Base-by-base conservation (phyloP, 2,113 vertebrate species). In the Paedocypris sp. region DNA sequence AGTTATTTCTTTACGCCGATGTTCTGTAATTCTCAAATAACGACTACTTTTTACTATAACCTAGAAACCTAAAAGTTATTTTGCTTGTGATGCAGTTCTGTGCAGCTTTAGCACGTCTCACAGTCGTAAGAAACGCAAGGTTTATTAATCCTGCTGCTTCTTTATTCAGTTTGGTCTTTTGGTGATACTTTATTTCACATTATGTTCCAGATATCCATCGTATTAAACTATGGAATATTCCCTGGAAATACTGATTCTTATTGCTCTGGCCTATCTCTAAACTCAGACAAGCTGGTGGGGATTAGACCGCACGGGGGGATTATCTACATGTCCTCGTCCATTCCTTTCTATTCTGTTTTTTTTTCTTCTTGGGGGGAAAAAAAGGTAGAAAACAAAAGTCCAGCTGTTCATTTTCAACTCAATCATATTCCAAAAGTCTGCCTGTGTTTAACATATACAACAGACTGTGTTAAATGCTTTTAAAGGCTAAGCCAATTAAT, bases 131-230 rank as follows among this genome's bases (percentile, higher is more conserved):
- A 33, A 26, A 56, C 51, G 38, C 41, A 39, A 15, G 32, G 50
- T 51, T 38, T 20, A 61, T 35, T 61, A 61, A 66, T 70, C 61
- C 23, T 23, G 39, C 60, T 58, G 13, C 36, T 42, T 50, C 60
- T 62, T 66, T 45, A 58, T 68, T 66, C n/a, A 20, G 16, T 68
- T 61, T 58, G 58, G 57, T 53, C 39, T 48, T 28, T 43, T 3
- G 60, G 50, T 43, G 64, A 60, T 67, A 70, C 62, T 68, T 62
- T 49, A 61, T 61, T 62, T 71, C 32, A 43, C 62, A 62, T 66
- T 66, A 62, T 19, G 23, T 36, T 28, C 33, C n/a, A 46, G 67
- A 64, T 67, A 73, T 47, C 38, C 36, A 59, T 70, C 42, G 9
- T 48, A 52, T 65, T 70, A 58, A 49, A 61, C 60, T 70, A 59